phyloP scores from a whole-genome alignment of 2,797 vertebrate species.

The Xiphorhynchus erythropygius region DNA sequence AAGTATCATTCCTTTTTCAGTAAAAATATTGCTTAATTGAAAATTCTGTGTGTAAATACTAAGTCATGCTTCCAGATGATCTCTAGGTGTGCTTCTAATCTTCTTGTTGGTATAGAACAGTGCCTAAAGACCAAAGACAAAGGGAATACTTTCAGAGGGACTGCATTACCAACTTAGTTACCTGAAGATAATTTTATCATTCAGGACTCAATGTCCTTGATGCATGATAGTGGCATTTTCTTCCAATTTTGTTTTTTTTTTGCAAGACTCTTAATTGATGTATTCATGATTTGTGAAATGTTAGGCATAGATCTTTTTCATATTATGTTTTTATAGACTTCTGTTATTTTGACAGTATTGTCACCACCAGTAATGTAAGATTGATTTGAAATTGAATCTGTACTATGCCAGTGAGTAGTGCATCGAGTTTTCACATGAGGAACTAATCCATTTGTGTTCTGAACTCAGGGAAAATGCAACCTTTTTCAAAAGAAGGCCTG shows the following conservation, averaged over 20 bases:
- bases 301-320: background rate
- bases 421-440: background rate
- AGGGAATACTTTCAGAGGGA: background rate
- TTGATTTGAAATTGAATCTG: background rate
- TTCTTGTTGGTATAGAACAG: background rate
- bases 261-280: background rate
- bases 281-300: background rate
- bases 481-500: background rate
- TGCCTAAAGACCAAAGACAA: background rate
- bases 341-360: conserved; percentile 18
- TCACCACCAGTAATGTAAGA: background rate
- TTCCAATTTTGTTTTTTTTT: background rate
- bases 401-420: background rate
- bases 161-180: background rate
- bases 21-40: background rate
- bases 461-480: background rate
- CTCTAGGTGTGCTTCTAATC: background rate
- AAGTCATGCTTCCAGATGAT: background rate
- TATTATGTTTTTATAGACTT: background rate
- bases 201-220: background rate
- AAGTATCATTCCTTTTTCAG: background rate
- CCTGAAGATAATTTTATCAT: background rate
- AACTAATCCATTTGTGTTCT: background rate
- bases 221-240: background rate
- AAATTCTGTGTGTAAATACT: background rate